Base-by-base conservation (phyloP, 2,797 vertebrate species). In the Tinamus major region DNA sequence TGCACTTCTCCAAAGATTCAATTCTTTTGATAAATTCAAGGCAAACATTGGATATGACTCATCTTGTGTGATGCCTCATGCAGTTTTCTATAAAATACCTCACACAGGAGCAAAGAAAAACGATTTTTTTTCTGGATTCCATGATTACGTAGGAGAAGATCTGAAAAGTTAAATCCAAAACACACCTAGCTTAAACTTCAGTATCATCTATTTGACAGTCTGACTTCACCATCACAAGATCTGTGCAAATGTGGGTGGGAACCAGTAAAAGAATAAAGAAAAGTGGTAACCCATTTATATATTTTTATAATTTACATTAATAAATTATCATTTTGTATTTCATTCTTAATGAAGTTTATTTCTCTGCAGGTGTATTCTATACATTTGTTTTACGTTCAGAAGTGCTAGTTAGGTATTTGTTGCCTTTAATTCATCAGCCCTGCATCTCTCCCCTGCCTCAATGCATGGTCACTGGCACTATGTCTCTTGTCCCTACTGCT, bases 281-380 rank as follows among this genome's bases (percentile, higher is more conserved):
- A 75, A 80, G 44, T 10, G 17, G 3, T 44, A 87, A 49, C 3
- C 33, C 0, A 55, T 4, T 24, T 51, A 0, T 10, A 46, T 49
- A 13, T 13, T 27, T 75, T 71, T 26, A 61, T 17, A 77, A 44
- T 74, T 74, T 71, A 31, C 8, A 35, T 1, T 29, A 31, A 1
- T 37, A 29, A 7, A 68, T 33, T 68, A 31, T 19, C 65, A 16
- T 59, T 62, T 83, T 61, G 31, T 48, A 37, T 53, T 91, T 67
- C 44, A 41, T 20, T 61, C 26, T 80, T 64, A 59, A 41, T 74
- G 18, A 85, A 61, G 2, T 3, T 3, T 64, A 23, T 31, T 56
- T 72, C 26, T 80, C 80, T 10, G 3, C 18, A 10, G 11, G 10
- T 64, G 41, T 6, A 58, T 85, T 65, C 4, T 33, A 27, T 44